Percentiles rank a stretch among this genome's conserved stretches.
phyloP scores from a whole-genome alignment of 2,888 invertebrate species.

The Synanthedon vespiformis region DNA sequence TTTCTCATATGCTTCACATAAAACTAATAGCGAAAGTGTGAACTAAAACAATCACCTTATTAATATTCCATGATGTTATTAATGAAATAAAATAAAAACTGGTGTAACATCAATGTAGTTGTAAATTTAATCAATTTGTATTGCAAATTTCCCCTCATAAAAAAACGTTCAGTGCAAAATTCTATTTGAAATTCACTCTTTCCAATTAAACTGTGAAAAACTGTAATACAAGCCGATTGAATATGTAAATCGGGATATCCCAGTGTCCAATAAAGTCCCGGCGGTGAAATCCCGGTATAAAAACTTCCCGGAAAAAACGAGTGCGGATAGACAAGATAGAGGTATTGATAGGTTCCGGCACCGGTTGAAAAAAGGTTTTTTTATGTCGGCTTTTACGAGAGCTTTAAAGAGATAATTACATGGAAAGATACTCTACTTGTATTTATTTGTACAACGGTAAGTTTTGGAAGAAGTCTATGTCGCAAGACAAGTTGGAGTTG shows the following conservation, averaged over 20 bases:
- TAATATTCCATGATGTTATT: no score
- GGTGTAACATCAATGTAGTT: no score
- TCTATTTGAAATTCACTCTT: constrained; percentile 14
- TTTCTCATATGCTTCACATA: no score
- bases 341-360: constrained; percentile 57
- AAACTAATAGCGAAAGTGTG: no score
- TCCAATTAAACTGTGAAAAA: constrained; percentile 33
- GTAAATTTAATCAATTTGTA: no score
- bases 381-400: constrained; percentile 25
- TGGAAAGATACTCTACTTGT: constrained; percentile 11
- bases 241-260: constrained; percentile 53
- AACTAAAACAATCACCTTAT: no score
- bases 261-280: constrained; percentile 30
- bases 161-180: neutral
- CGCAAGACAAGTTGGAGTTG: no score
- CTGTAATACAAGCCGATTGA: constrained; percentile 27
- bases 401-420: constrained; percentile 17
- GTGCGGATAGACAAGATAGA: constrained; percentile 30
- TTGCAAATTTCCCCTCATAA: neutral
- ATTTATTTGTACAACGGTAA: neutral
- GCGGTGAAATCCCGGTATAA: constrained; percentile 12
- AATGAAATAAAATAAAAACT: no score
- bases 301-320: constrained; percentile 13
- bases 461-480: no score
- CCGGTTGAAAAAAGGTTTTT: constrained; percentile 29